Evolutionary conservation across 2,888 invertebrate species (phyloP).

Genomic region (Melolontha melolontha): DNA sequence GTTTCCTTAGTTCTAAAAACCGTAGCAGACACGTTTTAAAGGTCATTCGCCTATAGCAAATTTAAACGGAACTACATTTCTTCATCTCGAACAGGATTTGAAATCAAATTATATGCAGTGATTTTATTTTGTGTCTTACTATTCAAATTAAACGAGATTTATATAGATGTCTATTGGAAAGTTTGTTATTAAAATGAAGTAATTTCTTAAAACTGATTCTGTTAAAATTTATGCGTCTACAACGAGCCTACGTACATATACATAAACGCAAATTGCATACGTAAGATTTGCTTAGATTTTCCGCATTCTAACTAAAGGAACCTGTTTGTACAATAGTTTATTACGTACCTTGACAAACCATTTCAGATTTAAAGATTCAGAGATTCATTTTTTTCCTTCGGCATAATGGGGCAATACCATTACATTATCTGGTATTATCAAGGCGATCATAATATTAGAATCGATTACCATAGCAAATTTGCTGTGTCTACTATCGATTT

Average conservation of each 20-base stretch:
- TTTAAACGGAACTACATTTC: conserved; percentile 22
- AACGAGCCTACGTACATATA: too few relatives aligned
- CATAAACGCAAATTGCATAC: conserved; percentile 7
- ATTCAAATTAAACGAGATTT: not conserved
- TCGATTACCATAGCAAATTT: too few relatives aligned
- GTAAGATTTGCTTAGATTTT: conserved; percentile 22
- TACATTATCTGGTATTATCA: too few relatives aligned
- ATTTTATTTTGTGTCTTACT: not conserved
- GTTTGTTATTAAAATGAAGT: not conserved
- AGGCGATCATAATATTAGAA: too few relatives aligned
- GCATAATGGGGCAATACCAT: conserved; percentile 1
- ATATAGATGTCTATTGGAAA: not conserved
- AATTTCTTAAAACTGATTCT: too few relatives aligned
- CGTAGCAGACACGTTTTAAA: conserved; percentile 26
- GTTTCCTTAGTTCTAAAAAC: not conserved
- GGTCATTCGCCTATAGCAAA: conserved; percentile 31
- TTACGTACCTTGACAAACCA: conserved; percentile 14
- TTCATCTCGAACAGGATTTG: conserved; percentile 28
- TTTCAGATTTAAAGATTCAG: conserved; percentile 29
- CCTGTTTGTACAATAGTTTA: conserved; percentile 13
- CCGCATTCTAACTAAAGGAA: conserved; percentile 27
- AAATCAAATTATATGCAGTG: conserved; percentile 6
- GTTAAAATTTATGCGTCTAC: too few relatives aligned
- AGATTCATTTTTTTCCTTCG: conserved; percentile 12
- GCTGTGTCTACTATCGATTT: too few relatives aligned